phyloP scores from a whole-genome alignment of 2,797 vertebrate genomes.

The Microchirus variegatus region DNA sequence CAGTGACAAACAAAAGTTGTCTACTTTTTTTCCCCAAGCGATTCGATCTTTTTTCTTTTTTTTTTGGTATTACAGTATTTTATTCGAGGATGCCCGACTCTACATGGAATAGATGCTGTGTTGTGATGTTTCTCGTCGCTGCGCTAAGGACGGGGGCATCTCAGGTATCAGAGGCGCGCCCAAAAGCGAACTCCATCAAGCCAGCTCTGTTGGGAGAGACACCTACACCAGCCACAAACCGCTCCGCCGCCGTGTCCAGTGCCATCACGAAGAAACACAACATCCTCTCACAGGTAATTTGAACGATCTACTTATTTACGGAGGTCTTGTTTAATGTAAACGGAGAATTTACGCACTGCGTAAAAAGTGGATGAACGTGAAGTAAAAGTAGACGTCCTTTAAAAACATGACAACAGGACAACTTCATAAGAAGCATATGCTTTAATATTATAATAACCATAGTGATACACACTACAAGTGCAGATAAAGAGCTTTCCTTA shows the following conservation, averaged over 20 bases:
- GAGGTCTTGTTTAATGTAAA: neutral
- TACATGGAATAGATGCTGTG: constrained; percentile 86
- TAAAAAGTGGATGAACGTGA: neutral
- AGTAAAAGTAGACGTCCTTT: neutral
- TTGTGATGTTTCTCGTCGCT: constrained; percentile 87
- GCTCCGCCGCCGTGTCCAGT: constrained; percentile 76
- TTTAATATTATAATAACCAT: too few species aligned
- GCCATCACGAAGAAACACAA: constrained; percentile 88
- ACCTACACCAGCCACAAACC: constrained; percentile 85
- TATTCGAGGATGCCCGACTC: constrained; percentile 84
- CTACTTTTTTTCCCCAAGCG: neutral
- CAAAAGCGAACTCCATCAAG: constrained; percentile 95
- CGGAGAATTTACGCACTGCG: constrained; percentile 19
- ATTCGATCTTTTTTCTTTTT: neutral
- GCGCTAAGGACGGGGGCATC: constrained; percentile 87
- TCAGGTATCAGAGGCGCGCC: constrained; percentile 83
- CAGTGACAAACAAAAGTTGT: constrained; percentile 24
- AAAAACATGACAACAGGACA: neutral
- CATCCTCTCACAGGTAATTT: constrained; percentile 85
- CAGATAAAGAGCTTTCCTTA: neutral
- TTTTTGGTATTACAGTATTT: constrained; percentile 6
- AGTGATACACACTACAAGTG: too few species aligned
- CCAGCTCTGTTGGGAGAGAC: constrained; percentile 85
- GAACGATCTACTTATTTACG: neutral
- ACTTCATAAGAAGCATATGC: too few species aligned